Percentiles rank a stretch among this genome's conserved stretches.
Evolutionary conservation across 2,113 vertebrate species (phyloP).

Genomic region (Ptyas mucosa): DNA sequence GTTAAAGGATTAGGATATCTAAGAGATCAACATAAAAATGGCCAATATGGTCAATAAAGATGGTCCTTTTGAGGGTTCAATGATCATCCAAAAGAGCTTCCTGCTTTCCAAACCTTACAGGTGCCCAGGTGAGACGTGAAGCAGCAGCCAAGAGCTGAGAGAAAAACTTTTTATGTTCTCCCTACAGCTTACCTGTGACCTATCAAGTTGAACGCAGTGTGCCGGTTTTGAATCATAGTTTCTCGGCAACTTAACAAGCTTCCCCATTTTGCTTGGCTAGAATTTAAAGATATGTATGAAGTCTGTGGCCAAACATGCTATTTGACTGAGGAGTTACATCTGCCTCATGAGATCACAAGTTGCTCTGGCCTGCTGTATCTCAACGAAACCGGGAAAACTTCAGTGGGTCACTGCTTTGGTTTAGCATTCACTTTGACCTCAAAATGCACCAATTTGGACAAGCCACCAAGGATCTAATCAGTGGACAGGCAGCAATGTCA

Average conservation of each 20-base stretch:
- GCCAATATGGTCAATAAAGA: constrained; percentile 24
- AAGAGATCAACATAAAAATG: constrained; percentile 9
- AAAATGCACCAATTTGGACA: not conserved
- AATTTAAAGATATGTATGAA: not conserved
- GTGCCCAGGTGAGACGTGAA: not conserved
- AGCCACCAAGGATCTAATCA: not conserved
- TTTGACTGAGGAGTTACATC: not conserved
- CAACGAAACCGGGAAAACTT: not conserved
- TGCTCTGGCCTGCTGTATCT: not conserved
- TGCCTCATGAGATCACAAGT: not conserved
- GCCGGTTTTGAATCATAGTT: not conserved
- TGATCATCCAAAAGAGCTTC: not conserved
- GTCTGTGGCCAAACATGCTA: not conserved
- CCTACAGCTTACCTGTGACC: not conserved
- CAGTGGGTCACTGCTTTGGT: not conserved
- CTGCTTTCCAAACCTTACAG: not conserved
- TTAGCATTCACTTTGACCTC: not conserved
- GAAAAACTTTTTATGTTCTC: not conserved
- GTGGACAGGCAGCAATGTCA: not conserved
- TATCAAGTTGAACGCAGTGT: not conserved
- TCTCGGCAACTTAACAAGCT: not conserved
- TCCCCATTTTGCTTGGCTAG: not conserved
- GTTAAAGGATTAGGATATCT: not conserved
- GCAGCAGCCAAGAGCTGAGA: not conserved
- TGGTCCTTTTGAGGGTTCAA: not conserved